Base-by-base conservation (phyloP, 2,113 vertebrate species). In the Toxotes chatareus region DNA sequence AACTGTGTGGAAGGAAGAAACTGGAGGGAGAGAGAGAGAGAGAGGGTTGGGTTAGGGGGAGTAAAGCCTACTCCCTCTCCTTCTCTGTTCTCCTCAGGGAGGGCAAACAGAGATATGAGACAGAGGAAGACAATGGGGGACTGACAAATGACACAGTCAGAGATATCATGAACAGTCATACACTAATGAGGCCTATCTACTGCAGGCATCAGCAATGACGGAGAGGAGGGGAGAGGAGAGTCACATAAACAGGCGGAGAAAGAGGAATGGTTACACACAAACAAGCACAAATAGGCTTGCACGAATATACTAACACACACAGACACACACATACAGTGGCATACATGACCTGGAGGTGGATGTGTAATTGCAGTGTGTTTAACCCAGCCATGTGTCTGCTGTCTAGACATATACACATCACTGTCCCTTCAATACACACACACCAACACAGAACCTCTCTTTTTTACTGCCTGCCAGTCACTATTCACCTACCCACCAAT, bases 321-420 rank as follows among this genome's bases (percentile, higher is more conserved):
- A 75, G 63, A 83, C 82, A 85, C 81, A 84, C 79, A 82, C 80
- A 92, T 38, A 72, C 72, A 82, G 72, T 61, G 70, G 62, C 85
- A 83, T 56, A 81, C 46, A 89, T 91, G 89, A 93, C 91, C 90
- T 73, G 86, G 74, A 91, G 93, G 83, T 91, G 82, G 86, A 80
- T 84, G 76, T 86, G 92, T 95, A 94, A 95, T 94, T 92, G 92
- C 83, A 77, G 88, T 84, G 88, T 93, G 90, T 95, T 95, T 94
- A 94, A 93, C 90, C 86, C 92, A 86, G 90, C 90, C 91, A 87
- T 94, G 91, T 92, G 93, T 91, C 78, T 84, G 79, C 91, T 93
- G 94, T 94, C 94, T 90, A 90, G 82, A 93, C 86, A 72, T 77
- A 80, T 94, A 81, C 71, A 27, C 79, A 89, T 95, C 93, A 93